These are phyloP conservation scores for Sarcophaga caerulescens DNA, from an alignment of 2,888 invertebrate species.

Conservation along the genomic window DNA sequence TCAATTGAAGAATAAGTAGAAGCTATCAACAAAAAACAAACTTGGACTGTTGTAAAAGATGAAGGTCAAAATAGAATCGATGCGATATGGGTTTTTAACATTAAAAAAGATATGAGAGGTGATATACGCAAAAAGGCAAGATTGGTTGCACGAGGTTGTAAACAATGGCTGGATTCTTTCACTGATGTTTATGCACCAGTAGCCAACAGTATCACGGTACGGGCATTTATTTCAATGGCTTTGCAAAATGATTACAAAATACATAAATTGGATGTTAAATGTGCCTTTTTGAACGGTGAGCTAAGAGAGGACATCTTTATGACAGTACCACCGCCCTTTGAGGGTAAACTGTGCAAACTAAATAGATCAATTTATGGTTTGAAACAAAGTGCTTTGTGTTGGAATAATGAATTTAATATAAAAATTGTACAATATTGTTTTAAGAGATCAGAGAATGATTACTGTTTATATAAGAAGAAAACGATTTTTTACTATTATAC, in stretches of 20 bases:
- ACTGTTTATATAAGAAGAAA: conserved; percentile 35
- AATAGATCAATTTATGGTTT: conserved; percentile 37
- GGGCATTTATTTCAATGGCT: conserved; percentile 32
- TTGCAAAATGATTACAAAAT: conserved; percentile 34
- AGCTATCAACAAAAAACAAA: conserved; percentile 19
- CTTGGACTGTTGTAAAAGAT: conserved; percentile 13
- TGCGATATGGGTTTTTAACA: conserved; percentile 26
- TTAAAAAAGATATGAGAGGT: conserved; percentile 11
- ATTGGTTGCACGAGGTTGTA: conserved; percentile 41
- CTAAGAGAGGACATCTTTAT: conserved; percentile 31
- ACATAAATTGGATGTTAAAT: conserved; percentile 36
- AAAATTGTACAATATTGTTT: conserved; percentile 28
- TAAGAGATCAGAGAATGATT: conserved; percentile 25
- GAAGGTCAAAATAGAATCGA: conserved; percentile 21
- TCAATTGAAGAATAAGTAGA: not conserved
- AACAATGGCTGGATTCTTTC: conserved; percentile 1
- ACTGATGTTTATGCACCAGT: conserved; percentile 29
- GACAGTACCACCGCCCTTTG: conserved; percentile 26
- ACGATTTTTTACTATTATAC: conserved; percentile 15
- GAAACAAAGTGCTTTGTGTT: conserved; percentile 21
- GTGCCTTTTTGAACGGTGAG: conserved; percentile 10
- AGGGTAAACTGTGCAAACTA: conserved; percentile 22
- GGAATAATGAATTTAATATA: conserved; percentile 43
- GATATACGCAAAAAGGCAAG: conserved; percentile 33
- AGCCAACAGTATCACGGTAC: conserved; percentile 17